Conservation (phyloP, 1,140 invertebrate genomes). For the Eriocheir sinensis region DNA sequence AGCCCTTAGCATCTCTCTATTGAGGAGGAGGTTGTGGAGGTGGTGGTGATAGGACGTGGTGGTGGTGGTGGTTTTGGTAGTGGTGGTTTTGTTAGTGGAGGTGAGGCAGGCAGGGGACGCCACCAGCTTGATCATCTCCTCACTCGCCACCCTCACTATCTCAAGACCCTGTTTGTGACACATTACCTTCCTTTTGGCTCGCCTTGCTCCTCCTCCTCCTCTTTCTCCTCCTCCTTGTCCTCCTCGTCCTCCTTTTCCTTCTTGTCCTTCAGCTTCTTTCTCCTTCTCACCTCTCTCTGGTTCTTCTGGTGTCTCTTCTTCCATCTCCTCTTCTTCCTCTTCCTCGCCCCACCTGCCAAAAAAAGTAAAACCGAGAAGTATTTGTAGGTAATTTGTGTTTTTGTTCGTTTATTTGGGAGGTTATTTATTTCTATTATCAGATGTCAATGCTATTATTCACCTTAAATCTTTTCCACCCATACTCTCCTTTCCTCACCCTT, state of each 20-base stretch:
- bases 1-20: neutral
- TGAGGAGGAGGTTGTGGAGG: neutral
- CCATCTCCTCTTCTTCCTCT: neutral
- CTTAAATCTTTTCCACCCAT: too few species aligned
- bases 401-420: too few species aligned
- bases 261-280: neutral
- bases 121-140: conserved; percentile 68
- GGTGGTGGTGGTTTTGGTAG: neutral
- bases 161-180: conserved; percentile 72
- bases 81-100: neutral
- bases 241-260: neutral
- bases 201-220: neutral
- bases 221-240: too few species aligned
- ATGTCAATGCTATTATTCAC: too few species aligned
- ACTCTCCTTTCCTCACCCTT: neutral
- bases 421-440: too few species aligned
- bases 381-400: neutral
- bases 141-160: conserved; percentile 60
- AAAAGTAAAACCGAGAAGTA: neutral
- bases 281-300: neutral
- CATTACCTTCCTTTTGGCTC: conserved; percentile 54
- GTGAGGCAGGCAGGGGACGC: conserved; percentile 62
- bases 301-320: neutral
- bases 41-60: neutral
- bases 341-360: neutral